Evolutionary conservation across 37 sponge, comb jelly and placozoan species (phyloP).

Genomic region (Mnemiopsis leidyi): DNA sequence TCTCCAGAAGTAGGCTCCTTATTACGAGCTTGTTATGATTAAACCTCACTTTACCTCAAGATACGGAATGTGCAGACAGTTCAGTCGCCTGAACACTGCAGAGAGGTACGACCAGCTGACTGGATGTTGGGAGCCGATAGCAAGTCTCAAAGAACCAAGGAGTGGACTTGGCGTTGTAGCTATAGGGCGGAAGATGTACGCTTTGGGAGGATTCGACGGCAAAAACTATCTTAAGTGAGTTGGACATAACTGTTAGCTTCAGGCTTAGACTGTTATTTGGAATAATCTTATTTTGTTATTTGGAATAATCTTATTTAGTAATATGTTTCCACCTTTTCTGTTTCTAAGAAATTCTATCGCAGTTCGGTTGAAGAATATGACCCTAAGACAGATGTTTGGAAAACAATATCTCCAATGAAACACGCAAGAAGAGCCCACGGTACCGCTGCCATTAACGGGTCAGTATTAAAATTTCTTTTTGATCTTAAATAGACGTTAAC

Average conservation of each 20-base stretch:
- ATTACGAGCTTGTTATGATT: too few relatives aligned
- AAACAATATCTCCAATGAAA: background rate
- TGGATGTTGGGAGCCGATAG: constrained; percentile 40
- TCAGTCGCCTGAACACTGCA: constrained; percentile 16
- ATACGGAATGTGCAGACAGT: constrained; percentile 14
- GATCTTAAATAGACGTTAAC: too few relatives aligned
- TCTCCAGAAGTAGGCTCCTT: too few relatives aligned
- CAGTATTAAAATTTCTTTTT: background rate
- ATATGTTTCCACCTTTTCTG: too few relatives aligned
- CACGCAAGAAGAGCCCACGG: constrained; percentile 46
- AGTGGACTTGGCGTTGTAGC: constrained; percentile 59
- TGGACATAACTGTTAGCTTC: too few relatives aligned
- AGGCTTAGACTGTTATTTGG: too few relatives aligned
- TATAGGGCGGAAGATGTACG: background rate
- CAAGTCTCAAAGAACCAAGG: background rate
- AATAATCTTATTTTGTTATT: too few relatives aligned
- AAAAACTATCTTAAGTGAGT: constrained; percentile 51
- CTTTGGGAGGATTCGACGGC: constrained; percentile 58
- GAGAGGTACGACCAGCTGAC: constrained; percentile 61
- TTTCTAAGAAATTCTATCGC: background rate
- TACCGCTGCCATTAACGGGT: constrained; percentile 56
- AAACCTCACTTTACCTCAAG: background rate
- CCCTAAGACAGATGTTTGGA: constrained; percentile 10
- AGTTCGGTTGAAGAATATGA: constrained; percentile 57
- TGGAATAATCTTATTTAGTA: too few relatives aligned